These are phyloP conservation scores for Pogonognathellus flavescens DNA, from an alignment of 1,140 invertebrate genomes.

Conservation along the genomic window DNA sequence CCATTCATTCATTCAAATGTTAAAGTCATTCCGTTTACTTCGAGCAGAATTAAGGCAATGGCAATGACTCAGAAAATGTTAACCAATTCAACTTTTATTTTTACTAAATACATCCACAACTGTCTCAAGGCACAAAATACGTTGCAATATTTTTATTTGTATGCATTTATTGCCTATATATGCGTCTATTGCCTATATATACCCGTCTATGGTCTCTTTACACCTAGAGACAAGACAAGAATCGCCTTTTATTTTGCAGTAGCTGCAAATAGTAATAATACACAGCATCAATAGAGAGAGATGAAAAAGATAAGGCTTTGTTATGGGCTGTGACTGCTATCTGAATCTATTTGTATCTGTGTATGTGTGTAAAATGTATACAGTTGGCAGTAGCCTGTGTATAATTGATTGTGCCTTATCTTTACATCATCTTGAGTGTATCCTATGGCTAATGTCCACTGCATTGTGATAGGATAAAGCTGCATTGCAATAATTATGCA, in stretches of 20 bases:
- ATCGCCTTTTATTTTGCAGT: too few relatives aligned
- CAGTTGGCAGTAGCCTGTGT: background rate
- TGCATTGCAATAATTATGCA: too few relatives aligned
- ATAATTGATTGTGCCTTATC: conserved; percentile 27
- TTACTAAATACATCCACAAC: background rate
- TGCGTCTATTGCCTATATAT: too few relatives aligned
- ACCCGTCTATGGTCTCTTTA: too few relatives aligned
- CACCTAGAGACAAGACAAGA: too few relatives aligned
- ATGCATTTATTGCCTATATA: too few relatives aligned
- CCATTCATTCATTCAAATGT: background rate
- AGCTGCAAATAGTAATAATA: too few relatives aligned
- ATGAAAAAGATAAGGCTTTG: background rate
- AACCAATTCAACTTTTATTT: conserved; percentile 21
- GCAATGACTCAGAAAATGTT: conserved; percentile 48
- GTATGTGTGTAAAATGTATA: too few relatives aligned
- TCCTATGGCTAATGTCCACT: background rate
- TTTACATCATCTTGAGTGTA: conserved; percentile 25
- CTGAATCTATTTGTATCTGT: too few relatives aligned
- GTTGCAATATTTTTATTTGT: too few relatives aligned
- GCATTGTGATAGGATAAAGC: background rate
- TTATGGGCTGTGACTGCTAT: background rate
- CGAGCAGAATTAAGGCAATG: conserved; percentile 18
- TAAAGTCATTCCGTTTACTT: background rate
- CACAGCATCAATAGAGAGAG: background rate
- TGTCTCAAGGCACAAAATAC: too few relatives aligned